Base-by-base conservation (phyloP, 2,797 vertebrate genomes). In the Adelosebastes latens region DNA sequence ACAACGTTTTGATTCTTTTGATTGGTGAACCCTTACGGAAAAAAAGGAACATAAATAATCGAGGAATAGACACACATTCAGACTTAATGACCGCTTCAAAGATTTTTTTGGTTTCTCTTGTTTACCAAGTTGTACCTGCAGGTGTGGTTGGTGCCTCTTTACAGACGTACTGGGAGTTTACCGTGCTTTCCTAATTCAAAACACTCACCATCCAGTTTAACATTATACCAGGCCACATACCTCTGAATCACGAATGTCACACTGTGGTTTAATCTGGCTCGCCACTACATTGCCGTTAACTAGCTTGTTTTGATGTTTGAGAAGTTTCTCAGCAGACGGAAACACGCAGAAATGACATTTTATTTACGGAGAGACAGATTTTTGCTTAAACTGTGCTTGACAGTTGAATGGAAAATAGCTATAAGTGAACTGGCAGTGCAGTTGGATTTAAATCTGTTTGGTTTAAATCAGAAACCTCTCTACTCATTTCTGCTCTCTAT, bases 401-500 rank as follows among this genome's bases (percentile, higher is more conserved):
- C 83, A 79, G 81, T 9, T 8, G 62, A 86, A 79, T 59, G 82
- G 87, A 88, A 88, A 92, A 89, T 69, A 72, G 79, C 87, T 71
- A 56, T 20, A 32, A 79, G 77, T 75, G 34, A 81, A 77, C 65
- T 86, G 85, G 77, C 79, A 80, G 42, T 11, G 24, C 25, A 0
- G 55, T 8, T 60, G 72, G 75, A 46, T 78, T 65, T 22, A 53
- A 77, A 70, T 83, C 31, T 65, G 72, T 82, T 82, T 76, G 56
- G 52, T 75, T 39, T 74, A 22, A 77, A 74, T 62, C 32, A 70
- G 49, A 72, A 78, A 67, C 39, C 8, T 29, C 73, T 66, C 61
- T 53, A 31, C 52, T 46, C 42, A 11, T 27, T 27, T 68, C 78
- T 79, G 79, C 78, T 86, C 69, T 65, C 25, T 52, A 59, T 87